Percentiles rank a stretch among this genome's conserved stretches.
These are phyloP conservation scores for Molossus molossus DNA, from an alignment of 2,797 vertebrate species.

Conservation along the genomic window DNA sequence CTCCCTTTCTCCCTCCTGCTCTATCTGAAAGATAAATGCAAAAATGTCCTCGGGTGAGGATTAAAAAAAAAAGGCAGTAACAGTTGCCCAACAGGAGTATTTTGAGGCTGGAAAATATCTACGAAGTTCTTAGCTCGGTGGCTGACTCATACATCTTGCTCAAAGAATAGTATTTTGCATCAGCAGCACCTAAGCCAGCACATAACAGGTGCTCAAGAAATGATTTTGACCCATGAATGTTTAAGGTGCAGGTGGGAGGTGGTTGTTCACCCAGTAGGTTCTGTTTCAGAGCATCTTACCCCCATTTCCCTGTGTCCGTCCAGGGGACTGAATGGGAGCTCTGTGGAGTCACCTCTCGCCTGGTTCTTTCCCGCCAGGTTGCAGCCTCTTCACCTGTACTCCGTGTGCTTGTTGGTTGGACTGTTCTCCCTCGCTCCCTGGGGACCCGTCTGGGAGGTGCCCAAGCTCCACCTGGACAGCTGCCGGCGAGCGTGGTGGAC, in stretches of 20 bases:
- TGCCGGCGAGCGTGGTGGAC: constrained; percentile 94
- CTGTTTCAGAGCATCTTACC: background rate
- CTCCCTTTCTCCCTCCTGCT: too few relatives aligned
- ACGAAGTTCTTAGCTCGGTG: too few relatives aligned
- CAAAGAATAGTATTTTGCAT: background rate
- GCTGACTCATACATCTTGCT: too few relatives aligned
- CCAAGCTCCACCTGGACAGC: constrained; percentile 90
- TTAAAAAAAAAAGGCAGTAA: too few relatives aligned
- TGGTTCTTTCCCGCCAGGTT: constrained; percentile 87
- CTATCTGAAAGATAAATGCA: too few relatives aligned
- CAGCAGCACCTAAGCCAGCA: background rate
- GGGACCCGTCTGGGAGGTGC: constrained; percentile 93
- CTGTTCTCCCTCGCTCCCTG: constrained; percentile 90
- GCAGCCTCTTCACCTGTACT: constrained; percentile 94
- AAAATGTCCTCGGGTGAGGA: too few relatives aligned
- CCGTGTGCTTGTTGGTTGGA: constrained; percentile 91
- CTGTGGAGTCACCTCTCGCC: fast-evolving
- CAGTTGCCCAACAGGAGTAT: background rate
- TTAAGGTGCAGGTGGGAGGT: background rate
- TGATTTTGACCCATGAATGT: fast-evolving
- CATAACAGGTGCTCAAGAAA: fast-evolving
- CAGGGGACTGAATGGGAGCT: fast-evolving
- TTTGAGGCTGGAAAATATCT: background rate
- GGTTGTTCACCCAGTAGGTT: fast-evolving
- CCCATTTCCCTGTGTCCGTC: fast-evolving